These are phyloP conservation scores for Meta bourneti DNA, from an alignment of 2,888 invertebrate species.

Conservation along the genomic window DNA sequence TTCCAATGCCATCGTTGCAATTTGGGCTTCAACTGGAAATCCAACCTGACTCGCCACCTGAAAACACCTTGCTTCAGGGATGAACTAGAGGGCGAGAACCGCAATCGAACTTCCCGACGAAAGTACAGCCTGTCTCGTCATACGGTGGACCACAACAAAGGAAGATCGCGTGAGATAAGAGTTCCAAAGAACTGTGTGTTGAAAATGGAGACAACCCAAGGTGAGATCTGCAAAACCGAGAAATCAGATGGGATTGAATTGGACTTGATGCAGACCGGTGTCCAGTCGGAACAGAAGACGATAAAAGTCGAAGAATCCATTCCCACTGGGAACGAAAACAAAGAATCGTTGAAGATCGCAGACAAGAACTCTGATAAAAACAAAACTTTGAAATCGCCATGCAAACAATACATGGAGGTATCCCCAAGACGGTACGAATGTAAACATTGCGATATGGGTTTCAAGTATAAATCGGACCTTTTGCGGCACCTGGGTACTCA, in stretches of 20 bases:
- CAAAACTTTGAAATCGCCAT: background rate
- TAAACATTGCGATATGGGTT: background rate
- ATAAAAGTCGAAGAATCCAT: background rate
- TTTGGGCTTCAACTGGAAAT: slow-evolving; percentile 26
- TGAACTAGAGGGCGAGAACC: background rate
- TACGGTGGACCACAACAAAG: background rate
- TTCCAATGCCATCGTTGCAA: slow-evolving; percentile 19
- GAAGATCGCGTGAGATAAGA: background rate
- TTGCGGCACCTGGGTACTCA: slow-evolving; percentile 15
- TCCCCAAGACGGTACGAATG: background rate
- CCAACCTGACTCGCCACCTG: slow-evolving; percentile 23
- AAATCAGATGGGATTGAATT: background rate
- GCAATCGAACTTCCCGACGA: background rate
- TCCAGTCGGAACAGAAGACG: background rate
- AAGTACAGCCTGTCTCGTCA: background rate
- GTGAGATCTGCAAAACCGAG: background rate
- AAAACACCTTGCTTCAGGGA: background rate
- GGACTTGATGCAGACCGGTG: background rate
- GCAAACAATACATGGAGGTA: background rate
- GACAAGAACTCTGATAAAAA: too few species aligned
- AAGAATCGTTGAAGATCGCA: too few species aligned
- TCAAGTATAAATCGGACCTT: slow-evolving; percentile 25
- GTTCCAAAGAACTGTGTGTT: background rate
- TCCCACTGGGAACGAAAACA: too few species aligned
- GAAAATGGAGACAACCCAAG: background rate